These are phyloP conservation scores for Lypha dubia DNA, from an alignment of 2,888 invertebrate species.

Conservation along the genomic window DNA sequence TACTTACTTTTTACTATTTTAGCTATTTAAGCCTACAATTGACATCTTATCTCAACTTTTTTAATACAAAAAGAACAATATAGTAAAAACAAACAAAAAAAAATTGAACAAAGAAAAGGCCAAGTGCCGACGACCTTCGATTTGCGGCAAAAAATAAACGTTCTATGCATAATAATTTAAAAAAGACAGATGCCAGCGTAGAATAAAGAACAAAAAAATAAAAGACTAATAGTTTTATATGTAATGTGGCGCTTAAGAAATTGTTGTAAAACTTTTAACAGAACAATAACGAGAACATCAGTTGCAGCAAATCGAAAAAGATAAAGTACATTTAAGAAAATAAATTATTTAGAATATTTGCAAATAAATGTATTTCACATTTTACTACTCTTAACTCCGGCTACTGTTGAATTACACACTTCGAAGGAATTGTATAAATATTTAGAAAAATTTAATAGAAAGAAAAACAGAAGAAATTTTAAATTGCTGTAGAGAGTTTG, in stretches of 20 bases:
- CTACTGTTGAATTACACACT: neutral
- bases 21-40: slow-evolving; percentile 30
- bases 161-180: slow-evolving; percentile 52
- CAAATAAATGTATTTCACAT: slow-evolving; percentile 48
- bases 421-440: neutral
- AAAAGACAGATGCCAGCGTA: neutral
- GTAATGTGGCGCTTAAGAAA: slow-evolving; percentile 20
- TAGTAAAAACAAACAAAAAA: neutral
- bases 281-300: slow-evolving; percentile 17
- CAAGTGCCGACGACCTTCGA: slow-evolving; percentile 12
- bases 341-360: slow-evolving; percentile 55
- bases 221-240: neutral
- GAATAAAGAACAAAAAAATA: neutral
- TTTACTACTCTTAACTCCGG: neutral
- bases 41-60: slow-evolving; percentile 49
- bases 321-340: slow-evolving; percentile 50
- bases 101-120: neutral
- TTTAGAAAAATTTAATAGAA: neutral
- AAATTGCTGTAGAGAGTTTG: slow-evolving; percentile 32
- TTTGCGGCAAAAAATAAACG: slow-evolving; percentile 26
- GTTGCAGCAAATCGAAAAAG: slow-evolving; percentile 51
- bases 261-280: slow-evolving; percentile 25
- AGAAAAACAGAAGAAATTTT: slow-evolving; percentile 33
- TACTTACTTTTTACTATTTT: neutral
- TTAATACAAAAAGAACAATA: slow-evolving; percentile 13